Conservation (phyloP, 2,113 vertebrate genomes). For the Apteryx mantelli region DNA sequence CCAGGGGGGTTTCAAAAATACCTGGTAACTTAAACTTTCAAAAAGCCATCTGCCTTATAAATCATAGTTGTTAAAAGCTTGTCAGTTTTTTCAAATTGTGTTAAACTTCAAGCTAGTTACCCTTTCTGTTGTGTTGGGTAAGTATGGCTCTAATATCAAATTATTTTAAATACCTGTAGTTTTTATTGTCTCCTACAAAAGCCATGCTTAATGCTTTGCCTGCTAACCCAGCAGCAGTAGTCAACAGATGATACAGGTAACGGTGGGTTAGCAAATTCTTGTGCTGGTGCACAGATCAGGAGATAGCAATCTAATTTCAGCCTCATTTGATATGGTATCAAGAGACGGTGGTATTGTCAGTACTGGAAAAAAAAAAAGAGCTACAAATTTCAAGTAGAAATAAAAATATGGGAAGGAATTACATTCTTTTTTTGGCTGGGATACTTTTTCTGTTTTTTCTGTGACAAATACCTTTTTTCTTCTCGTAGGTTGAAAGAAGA, state of each 20-base stretch:
- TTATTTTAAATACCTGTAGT: neutral
- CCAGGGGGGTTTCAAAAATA: neutral
- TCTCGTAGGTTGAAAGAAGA: slow-evolving; percentile 84
- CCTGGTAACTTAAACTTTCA: neutral
- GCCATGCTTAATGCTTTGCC: neutral
- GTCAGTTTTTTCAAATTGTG: slow-evolving; percentile 9
- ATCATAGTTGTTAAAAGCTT: neutral
- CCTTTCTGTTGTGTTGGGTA: slow-evolving; percentile 23
- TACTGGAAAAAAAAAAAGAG: neutral
- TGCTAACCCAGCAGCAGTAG: neutral
- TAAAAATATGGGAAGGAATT: neutral
- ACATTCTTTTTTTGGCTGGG: neutral
- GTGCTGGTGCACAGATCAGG: neutral
- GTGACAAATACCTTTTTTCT: slow-evolving; percentile 28
- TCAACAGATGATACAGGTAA: neutral
- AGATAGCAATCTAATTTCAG: neutral
- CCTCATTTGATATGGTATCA: neutral
- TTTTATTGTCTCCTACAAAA: neutral
- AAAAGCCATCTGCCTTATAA: neutral
- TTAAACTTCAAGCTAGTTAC: neutral
- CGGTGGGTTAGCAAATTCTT: neutral
- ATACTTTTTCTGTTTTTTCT: neutral
- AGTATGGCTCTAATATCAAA: neutral
- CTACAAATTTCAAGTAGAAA: neutral
- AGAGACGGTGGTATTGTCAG: neutral